phyloP scores from a whole-genome alignment of 2,888 invertebrate genomes.

The Octonoba sinensis region DNA sequence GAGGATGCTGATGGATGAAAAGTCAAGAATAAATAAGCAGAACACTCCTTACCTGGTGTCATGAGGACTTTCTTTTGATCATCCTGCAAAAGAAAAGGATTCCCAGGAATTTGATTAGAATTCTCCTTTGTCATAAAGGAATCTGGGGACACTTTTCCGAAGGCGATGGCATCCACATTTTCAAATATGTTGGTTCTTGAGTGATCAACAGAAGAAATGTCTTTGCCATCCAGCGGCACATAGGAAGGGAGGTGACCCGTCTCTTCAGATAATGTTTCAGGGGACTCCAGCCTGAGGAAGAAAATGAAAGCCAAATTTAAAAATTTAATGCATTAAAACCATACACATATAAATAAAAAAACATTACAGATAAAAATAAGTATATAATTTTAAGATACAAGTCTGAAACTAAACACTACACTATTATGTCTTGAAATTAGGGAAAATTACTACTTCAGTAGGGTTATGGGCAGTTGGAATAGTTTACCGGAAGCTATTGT shows the following conservation, averaged over 20 bases:
- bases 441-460: no score
- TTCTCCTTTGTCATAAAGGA: slow-evolving; percentile 57
- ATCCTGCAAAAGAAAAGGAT: slow-evolving; percentile 53
- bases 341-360: no score
- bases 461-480: no score
- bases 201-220: slow-evolving; percentile 56
- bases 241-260: slow-evolving; percentile 25
- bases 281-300: slow-evolving; percentile 25
- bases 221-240: slow-evolving; percentile 40
- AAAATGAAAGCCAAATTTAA: background rate
- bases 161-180: slow-evolving; percentile 52
- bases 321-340: no score
- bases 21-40: background rate
- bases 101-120: slow-evolving; percentile 55
- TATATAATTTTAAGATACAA: no score
- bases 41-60: slow-evolving; percentile 31
- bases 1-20: no score
- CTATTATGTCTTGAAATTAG: no score
- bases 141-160: slow-evolving; percentile 49
- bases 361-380: no score
- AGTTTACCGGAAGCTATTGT: no score
- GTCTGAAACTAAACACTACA: no score
- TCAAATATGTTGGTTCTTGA: slow-evolving; percentile 52
- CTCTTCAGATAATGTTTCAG: slow-evolving; percentile 33
- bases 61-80: slow-evolving; percentile 57